Evolutionary conservation across 2,113 vertebrate genomes (phyloP).

Genomic region (Cariama cristata): DNA sequence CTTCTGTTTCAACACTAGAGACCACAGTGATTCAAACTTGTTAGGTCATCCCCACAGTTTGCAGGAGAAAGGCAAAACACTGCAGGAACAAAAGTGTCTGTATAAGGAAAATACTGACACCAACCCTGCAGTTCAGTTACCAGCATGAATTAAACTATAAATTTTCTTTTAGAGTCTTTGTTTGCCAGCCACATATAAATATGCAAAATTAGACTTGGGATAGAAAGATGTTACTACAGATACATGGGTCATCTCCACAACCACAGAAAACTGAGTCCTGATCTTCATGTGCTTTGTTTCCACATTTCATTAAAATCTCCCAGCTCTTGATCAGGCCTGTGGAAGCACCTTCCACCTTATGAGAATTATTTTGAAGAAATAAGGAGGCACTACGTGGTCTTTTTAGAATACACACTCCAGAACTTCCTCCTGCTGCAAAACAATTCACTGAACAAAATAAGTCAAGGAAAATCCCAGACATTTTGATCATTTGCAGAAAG

Average conservation of each 20-base stretch:
- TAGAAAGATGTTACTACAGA: neutral
- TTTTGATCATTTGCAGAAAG: neutral
- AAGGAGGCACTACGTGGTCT: neutral
- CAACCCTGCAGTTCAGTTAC: neutral
- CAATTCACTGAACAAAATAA: neutral
- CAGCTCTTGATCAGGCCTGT: neutral
- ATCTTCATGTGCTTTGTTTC: neutral
- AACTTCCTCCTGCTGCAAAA: constrained; percentile 29
- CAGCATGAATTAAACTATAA: neutral
- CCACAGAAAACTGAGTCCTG: neutral
- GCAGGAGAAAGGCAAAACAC: neutral
- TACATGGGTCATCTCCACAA: neutral
- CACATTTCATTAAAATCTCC: neutral
- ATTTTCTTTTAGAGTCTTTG: neutral
- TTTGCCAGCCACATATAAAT: neutral
- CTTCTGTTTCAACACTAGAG: neutral
- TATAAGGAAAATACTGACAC: neutral
- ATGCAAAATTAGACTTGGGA: neutral
- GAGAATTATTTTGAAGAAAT: constrained; percentile 6
- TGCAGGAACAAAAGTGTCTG: neutral
- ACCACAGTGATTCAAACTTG: neutral
- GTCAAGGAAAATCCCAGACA: constrained; percentile 14
- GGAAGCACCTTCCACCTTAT: neutral
- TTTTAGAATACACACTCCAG: neutral
- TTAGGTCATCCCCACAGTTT: neutral